Percentiles rank a stretch among this genome's conserved stretches.
Conservation (phyloP, 2,797 vertebrate species). For the Menidia menidia region DNA sequence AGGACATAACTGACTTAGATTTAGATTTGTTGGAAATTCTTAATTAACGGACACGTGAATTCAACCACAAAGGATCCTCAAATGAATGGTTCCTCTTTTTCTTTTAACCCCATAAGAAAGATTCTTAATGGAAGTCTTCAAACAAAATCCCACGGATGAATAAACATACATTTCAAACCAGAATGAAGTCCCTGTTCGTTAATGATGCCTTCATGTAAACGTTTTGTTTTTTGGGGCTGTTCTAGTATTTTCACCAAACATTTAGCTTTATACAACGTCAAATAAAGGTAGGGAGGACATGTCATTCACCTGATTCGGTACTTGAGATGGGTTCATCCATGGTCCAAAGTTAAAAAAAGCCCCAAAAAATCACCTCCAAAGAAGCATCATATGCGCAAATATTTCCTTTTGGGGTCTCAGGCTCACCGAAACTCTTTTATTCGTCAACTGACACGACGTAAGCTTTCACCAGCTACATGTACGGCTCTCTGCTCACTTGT, state of each 20-base stretch:
- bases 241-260: background rate
- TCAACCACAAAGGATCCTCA: conserved; percentile 38
- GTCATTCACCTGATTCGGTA: conserved; percentile 58
- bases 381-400: conserved; percentile 31
- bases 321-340: conserved; percentile 61
- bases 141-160: background rate
- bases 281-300: background rate
- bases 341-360: conserved; percentile 26
- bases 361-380: conserved; percentile 36
- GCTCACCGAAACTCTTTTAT: conserved; percentile 1
- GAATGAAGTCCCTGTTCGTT: background rate
- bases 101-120: background rate
- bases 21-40: conserved; percentile 13
- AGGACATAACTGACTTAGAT: conserved; percentile 7
- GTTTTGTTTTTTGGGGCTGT: too few species aligned
- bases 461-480: conserved; percentile 48
- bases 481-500: conserved; percentile 52
- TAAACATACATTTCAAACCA: conserved; percentile 1
- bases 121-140: conserved; percentile 9
- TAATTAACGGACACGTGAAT: conserved; percentile 6
- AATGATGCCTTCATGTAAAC: background rate
- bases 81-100: conserved; percentile 63
- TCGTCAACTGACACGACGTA: conserved; percentile 31
- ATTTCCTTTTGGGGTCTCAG: background rate
- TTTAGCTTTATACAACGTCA: conserved; percentile 5